Evolutionary conservation across 1,140 invertebrate species (phyloP), one percentile per base, ranked within the genome.

Genomic region (Nixonia krombeini): DNA sequence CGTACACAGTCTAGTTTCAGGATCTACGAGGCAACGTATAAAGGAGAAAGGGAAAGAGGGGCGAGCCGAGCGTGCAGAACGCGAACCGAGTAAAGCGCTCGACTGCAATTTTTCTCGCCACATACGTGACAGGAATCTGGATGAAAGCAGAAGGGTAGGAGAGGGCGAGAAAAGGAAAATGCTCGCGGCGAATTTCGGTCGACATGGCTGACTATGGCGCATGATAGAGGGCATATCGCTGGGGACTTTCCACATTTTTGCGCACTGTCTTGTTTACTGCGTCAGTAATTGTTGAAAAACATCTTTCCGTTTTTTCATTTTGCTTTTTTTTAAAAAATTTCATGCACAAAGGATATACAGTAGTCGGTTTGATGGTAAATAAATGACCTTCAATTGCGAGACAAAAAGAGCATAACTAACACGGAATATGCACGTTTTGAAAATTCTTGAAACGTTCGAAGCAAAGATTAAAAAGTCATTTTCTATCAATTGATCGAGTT

Each of bases 81-180:
- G 75, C 73, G 80, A 81, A 83, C 78, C 75, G 75, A 74, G 82
- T 79, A 84, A 85, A 84, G 82, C 81, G 84, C 82, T 84, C 78
- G 78, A 75, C 82, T 85, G 83, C 83, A 85, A 85, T 85, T 85
- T 85, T 85, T 85, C 81, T 85, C 83, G 82, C 83, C 77, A 85
- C 78, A 84, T 84, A 85, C 84, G 84, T 85, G 83, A 85, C 83
- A 72, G 53, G 83, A 81, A 83, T 85, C 70, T 71, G 76, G 83
- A 83, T 78, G 73, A 80, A 76, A 71, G 65, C 51, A 61, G 56
- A 51, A 58, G 47, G 37, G 56, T 47, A 31, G 49, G 58, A 66
- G 62, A 46, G 72, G 58, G 38, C 52, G 56, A 65, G 67, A 51
- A 59, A 62, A 67, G 55, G 58, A 72, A 64, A 72, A 64, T 64